Evolutionary conservation across 2,797 vertebrate species (phyloP).

Genomic region (Hafferia zeledoni): DNA sequence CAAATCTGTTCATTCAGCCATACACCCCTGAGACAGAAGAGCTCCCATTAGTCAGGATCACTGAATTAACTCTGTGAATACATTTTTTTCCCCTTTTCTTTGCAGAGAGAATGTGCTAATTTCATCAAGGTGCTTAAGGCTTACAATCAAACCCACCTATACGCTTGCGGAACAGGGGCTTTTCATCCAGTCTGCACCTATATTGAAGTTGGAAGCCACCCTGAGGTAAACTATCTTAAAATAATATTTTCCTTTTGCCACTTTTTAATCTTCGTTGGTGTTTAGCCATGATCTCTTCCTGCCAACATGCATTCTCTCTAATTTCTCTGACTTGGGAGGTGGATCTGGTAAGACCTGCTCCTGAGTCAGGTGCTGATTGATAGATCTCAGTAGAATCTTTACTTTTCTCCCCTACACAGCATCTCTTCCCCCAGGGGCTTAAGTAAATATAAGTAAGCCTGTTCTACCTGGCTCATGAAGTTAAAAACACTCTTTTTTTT

Average conservation of each 20-base stretch:
- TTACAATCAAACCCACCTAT: conserved; percentile 96
- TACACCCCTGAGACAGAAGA: background rate
- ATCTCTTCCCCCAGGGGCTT: background rate
- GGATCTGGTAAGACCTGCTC: conserved; percentile 7
- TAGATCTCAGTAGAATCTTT: conserved; percentile 24
- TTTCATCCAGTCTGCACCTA: conserved; percentile 96
- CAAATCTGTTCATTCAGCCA: conserved; percentile 28
- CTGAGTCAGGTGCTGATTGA: conserved; percentile 42
- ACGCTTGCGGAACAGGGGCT: conserved; percentile 94
- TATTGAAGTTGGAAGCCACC: conserved; percentile 91
- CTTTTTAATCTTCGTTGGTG: background rate
- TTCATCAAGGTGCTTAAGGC: conserved; percentile 93
- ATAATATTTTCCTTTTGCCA: background rate
- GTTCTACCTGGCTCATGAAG: background rate
- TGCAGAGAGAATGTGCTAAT: conserved; percentile 95
- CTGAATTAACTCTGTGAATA: conserved; percentile 38
- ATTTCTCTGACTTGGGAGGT: conserved; percentile 1
- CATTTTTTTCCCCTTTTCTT: conserved; percentile 53
- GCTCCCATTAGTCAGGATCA: background rate
- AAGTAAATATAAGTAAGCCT: background rate
- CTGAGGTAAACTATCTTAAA: conserved; percentile 86
- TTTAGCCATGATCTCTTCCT: background rate
- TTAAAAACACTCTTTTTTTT: background rate
- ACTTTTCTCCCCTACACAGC: background rate
- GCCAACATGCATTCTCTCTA: background rate